Conservation (phyloP, 2,888 invertebrate genomes). For the Harpalus rufipes region DNA sequence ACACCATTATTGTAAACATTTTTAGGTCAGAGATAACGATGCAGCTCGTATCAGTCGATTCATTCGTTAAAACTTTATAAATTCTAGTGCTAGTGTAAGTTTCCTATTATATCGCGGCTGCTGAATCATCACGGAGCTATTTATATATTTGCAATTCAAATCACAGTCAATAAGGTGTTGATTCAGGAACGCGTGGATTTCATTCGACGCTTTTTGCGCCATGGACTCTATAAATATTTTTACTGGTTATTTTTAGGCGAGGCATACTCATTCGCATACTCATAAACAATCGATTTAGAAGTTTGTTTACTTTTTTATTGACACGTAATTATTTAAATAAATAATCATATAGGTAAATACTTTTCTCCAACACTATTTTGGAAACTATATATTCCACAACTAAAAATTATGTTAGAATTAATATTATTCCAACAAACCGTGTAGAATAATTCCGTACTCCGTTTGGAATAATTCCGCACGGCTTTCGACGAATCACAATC, state of each 20-base stretch:
- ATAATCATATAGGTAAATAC: neutral
- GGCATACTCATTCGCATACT: no score
- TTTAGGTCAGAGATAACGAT: conserved; percentile 1
- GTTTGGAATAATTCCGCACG: no score
- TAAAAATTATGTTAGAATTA: no score
- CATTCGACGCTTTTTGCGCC: neutral
- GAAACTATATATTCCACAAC: no score
- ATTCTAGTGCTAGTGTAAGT: neutral
- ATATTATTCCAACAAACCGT: no score
- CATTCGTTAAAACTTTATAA: conserved; percentile 10
- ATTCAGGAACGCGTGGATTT: neutral
- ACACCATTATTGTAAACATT: neutral
- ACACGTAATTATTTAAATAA: neutral
- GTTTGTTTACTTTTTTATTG: neutral
- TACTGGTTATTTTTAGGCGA: neutral
- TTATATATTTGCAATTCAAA: conserved; percentile 36
- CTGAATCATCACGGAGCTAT: conserved; percentile 32
- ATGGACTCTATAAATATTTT: neutral
- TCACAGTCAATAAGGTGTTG: conserved; percentile 38
- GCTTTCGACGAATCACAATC: no score
- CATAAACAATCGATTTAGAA: neutral
- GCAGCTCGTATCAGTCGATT: neutral
- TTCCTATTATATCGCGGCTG: conserved; percentile 12
- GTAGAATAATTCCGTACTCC: no score
- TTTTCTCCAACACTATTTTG: no score